phyloP scores from a whole-genome alignment of 2,113 vertebrate species.

The Megaceryle torquata region DNA sequence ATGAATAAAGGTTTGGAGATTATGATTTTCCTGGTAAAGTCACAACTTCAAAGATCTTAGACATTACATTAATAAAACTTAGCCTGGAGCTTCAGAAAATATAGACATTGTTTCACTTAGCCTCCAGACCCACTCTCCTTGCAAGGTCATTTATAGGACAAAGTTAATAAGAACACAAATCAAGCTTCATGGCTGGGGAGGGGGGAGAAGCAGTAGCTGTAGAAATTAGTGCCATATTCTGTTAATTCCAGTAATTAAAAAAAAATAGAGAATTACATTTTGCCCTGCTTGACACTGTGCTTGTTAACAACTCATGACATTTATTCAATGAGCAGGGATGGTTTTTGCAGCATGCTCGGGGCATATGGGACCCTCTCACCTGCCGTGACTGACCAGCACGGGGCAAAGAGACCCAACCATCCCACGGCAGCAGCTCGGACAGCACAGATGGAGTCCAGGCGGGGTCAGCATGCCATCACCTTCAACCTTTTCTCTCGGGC shows the following conservation, averaged over 20 bases:
- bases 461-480: neutral
- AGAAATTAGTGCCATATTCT: conserved; percentile 76
- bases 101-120: conserved; percentile 89
- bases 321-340: conserved; percentile 39
- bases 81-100: conserved; percentile 90
- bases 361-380: neutral
- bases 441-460: neutral
- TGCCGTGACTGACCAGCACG: accelerated
- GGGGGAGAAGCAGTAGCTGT: conserved; percentile 64
- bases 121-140: conserved; percentile 85
- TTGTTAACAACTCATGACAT: conserved; percentile 76
- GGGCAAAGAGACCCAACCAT: neutral
- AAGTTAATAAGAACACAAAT: conserved; percentile 87
- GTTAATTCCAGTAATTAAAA: conserved; percentile 83
- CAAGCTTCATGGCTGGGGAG: conserved; percentile 76
- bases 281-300: conserved; percentile 64
- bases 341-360: neutral
- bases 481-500: neutral
- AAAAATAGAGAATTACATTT: conserved; percentile 77
- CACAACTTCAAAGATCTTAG: conserved; percentile 97
- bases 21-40: conserved; percentile 97
- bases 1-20: conserved; percentile 97
- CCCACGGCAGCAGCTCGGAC: neutral
- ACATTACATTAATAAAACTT: conserved; percentile 96
- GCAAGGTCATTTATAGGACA: conserved; percentile 96